Evolutionary conservation across 2,797 vertebrate species (phyloP), one percentile per base, ranked within the genome.

Genomic region (Nothura maculosa): DNA sequence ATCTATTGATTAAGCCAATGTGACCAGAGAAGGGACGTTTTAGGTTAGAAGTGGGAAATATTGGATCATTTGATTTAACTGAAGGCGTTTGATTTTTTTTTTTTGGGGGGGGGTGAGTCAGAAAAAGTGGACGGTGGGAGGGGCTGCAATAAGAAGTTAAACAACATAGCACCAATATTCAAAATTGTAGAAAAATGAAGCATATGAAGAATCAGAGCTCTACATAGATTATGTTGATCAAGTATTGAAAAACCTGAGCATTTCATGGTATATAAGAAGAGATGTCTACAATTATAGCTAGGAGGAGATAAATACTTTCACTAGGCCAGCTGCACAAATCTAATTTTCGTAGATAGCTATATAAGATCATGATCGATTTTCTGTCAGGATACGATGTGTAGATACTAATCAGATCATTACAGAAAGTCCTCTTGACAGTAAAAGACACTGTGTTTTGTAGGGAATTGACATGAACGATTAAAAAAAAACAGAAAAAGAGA

Each of bases 371-470:
- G 38, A 66, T 38, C 22, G 66, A 30, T 79, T 73, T 81, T 78
- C 28, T 66, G 12, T 79, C 9, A 66, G 74, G 62, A 79, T 64
- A 25, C 1, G 1, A 24, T 42, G 1, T 24, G 36, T 6, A 55
- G 12, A 50, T 34, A 76, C 80, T 50, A 66, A 84, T 61, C 2
- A 84, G 40, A 78, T 48, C 48, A 81, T 87, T 20, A 0, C 5
- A 19, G 32, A 62, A 55, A 47, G 16, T 36, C 2, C 2, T 84
- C 4, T 47, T 66, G 45, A 25, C 3, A 16, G 9, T 73, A n/a
- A 76, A 81, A 42, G 0, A 0, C 6, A 14, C 1, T 9, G 8
- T 45, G 5, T 18, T 67, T 76, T 67, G 4, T 45, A 58, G 1
- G 1, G 7, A 4, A 58, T 69, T 68, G n/a, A 24, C 7, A n/a